Evolutionary conservation across 2,888 invertebrate genomes (phyloP), one percentile per base, ranked within the genome.

Genomic region (Tryphoninae sp.): DNA sequence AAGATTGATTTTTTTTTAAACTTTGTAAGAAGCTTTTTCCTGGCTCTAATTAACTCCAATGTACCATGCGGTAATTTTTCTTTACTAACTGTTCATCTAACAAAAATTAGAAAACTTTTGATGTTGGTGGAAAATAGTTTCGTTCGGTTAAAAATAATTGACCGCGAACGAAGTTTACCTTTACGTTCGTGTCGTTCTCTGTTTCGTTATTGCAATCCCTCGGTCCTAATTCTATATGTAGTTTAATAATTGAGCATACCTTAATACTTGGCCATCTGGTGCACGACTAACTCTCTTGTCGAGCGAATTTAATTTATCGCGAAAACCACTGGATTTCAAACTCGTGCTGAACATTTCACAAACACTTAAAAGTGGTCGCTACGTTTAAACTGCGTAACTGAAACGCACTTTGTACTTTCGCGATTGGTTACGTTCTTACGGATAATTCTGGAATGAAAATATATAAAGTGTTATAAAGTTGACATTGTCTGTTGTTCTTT

Each of bases 221-320:
- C 13, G 45, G 55, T 55, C 22, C n/a, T 16, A 19, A 55, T 16
- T 16, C 55, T 9, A 55, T 8, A 9, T 16, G 55, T 19, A 55
- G 16, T 55, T 19, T 19, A 53, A 11, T 53, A 53, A 53, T 73
- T 55, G 40, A 49, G 11, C 33, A 33, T 22, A 51, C 51, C 13
- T 16, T 13, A 61, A 16, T 22, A 62, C 42, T 11, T 13, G 22
- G 3, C 40, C 11, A 9, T 33, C 61, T 26, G 23, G 2, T 16
- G 13, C n/a, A 62, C 49, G 40, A 33, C 13, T 23, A 62, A 22
- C 40, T 9, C 26, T 59, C 61, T 51, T n/a, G 33, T 16, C 58
- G 33, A 67, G 16, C 51, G 55, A 69, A 77, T 69, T 69, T 23
- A 69, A 77, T 77, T 77, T 61, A 61, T 62, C 62, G 55, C 69